Base-by-base conservation (phyloP, 1,140 invertebrate species). In the Melipona quadrifasciata region DNA sequence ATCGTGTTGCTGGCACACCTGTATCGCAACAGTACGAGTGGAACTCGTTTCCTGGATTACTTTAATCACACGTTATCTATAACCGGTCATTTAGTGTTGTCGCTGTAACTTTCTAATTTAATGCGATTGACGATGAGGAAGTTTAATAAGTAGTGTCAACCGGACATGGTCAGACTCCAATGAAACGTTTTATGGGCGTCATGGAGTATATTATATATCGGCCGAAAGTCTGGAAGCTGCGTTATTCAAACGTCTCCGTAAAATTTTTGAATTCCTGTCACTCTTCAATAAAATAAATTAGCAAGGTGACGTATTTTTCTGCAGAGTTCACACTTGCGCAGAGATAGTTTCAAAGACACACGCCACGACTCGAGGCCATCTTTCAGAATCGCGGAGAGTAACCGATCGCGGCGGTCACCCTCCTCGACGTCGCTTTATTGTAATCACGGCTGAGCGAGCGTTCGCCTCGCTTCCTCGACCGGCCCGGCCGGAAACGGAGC, bases 371-470 rank as follows among this genome's bases (percentile, higher is more conserved):
- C 21, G 21, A 24, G 34, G 24, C 12, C 39, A 17, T 47, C 24
- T 47, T 47, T 47, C 24, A 19, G 61, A 61, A 11, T 27, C 58
- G 1, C 11, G 27, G 1, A 34, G 27, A 21, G 27, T 53, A 57
- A 34, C 76, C 79, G 75, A 58, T 74, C 61, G 61, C 39, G 39
- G 39, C 6, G 39, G 39, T 47, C 39, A n/a, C 53, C 16, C 51
- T 31, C 17, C 67, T 87, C 79, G 75, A 51, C 34, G 11, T 86
- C 80, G 31, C 61, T 34, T 87, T 87, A 85, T 81, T 86, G 82
- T 78, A n/a, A 72, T 71, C 71, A 58, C 68, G 68, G 17, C 55
- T 85, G 85, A 68, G 67, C 61, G 27, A 53, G 19, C 47, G 19
- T 58, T 67, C 4, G 39, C 17, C 34, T 47, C 27, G 75, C 16